These are phyloP conservation scores for Falco cherrug DNA, from an alignment of 2,797 vertebrate species.

Conservation along the genomic window DNA sequence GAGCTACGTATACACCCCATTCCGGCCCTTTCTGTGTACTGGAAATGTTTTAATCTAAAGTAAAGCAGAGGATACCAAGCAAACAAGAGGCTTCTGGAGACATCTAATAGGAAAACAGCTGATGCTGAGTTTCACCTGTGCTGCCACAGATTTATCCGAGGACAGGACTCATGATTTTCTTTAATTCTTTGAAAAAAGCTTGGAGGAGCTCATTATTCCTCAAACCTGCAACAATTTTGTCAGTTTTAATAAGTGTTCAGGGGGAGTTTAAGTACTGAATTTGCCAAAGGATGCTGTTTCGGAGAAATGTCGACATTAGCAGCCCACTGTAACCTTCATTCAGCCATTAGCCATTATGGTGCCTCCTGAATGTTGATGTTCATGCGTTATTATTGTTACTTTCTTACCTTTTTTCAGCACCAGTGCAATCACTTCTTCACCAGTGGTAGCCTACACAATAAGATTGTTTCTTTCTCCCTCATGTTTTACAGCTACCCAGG, in stretches of 20 bases:
- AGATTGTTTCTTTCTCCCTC: neutral
- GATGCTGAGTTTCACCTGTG: neutral
- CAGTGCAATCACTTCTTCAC: neutral
- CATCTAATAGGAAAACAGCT: neutral
- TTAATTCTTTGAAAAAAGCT: neutral
- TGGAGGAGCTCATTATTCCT: constrained; percentile 9
- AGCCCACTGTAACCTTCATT: neutral
- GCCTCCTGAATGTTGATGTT: neutral
- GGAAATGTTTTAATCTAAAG: neutral
- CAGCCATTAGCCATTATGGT: neutral
- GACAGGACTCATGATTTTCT: neutral
- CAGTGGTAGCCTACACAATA: neutral
- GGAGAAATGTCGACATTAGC: neutral
- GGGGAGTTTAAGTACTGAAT: neutral
- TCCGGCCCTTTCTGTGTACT: fast-evolving
- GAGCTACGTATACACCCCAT: neutral
- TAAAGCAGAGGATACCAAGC: neutral
- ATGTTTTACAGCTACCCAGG: neutral
- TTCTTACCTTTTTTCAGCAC: neutral
- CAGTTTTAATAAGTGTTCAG: neutral
- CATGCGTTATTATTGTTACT: neutral
- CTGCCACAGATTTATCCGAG: neutral
- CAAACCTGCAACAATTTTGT: neutral
- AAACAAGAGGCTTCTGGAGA: neutral
- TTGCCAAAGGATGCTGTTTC: neutral